A percentile compares a stretch with the other conserved stretches of the same genome.
These are phyloP conservation scores for Takifugu ocellatus DNA, from an alignment of 2,797 vertebrate genomes.

Conservation along the genomic window DNA sequence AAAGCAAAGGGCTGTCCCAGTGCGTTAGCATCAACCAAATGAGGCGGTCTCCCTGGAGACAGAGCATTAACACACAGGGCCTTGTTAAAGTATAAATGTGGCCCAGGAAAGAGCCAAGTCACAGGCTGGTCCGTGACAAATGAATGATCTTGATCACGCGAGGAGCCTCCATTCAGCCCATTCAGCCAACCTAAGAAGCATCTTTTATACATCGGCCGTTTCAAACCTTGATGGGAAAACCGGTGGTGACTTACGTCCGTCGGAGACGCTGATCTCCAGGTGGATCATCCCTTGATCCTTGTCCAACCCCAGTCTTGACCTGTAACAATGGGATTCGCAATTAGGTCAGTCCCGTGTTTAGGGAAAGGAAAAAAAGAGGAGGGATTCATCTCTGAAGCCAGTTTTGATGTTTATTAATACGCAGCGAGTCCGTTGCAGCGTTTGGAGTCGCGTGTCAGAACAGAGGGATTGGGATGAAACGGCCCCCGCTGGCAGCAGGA, in stretches of 20 bases:
- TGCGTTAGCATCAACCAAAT: constrained; percentile 68
- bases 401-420: not conserved
- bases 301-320: constrained; percentile 86
- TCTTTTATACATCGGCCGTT: constrained; percentile 10
- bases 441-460: not conserved
- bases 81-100: constrained; percentile 41
- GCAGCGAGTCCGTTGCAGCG: not conserved
- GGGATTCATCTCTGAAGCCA: no score
- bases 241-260: constrained; percentile 83
- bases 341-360: no score
- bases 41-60: constrained; percentile 50
- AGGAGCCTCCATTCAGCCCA: constrained; percentile 35
- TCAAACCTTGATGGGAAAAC: constrained; percentile 13
- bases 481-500: constrained; percentile 2
- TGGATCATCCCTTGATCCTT: constrained; percentile 91
- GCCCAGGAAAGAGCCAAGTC: constrained; percentile 53
- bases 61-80: constrained; percentile 61
- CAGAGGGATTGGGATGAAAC: constrained; percentile 2
- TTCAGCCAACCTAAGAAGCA: constrained; percentile 14
- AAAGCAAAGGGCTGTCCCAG: constrained; percentile 56
- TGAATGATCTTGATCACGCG: constrained; percentile 54
- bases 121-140: constrained; percentile 53
- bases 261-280: constrained; percentile 83
- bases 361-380: no score
- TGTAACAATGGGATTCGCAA: constrained; percentile 41